phyloP scores from a whole-genome alignment of 2,888 invertebrate genomes.

The Caenorhabditis sp. region DNA sequence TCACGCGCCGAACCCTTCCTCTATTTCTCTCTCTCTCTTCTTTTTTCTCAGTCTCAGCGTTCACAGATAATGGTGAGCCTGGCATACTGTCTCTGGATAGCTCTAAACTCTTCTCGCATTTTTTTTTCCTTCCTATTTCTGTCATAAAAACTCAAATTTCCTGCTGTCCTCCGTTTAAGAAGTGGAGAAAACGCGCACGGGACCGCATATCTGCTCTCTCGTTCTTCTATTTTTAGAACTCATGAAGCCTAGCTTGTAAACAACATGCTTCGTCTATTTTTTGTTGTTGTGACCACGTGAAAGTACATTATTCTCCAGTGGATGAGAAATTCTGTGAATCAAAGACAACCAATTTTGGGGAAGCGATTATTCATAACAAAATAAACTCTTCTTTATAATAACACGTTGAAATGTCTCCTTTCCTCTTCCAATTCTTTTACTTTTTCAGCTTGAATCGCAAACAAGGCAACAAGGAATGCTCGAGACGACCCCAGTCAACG shows the following conservation, averaged over 20 bases:
- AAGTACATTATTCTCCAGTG: conserved; percentile 38
- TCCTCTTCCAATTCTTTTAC: neutral
- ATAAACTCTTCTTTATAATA: neutral
- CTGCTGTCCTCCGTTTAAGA: neutral
- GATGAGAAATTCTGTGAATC: neutral
- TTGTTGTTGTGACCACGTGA: conserved; percentile 34
- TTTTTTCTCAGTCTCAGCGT: conserved; percentile 18
- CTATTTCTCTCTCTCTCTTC: conserved; percentile 10
- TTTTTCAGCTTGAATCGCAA: conserved; percentile 35
- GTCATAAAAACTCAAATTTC: conserved; percentile 35
- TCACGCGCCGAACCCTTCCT: conserved; percentile 28
- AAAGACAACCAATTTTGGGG: neutral
- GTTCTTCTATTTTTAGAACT: conserved; percentile 50
- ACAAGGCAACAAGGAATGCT: conserved; percentile 52
- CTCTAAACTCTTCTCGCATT: conserved; percentile 1
- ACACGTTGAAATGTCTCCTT: neutral
- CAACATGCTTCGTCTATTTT: conserved; percentile 40
- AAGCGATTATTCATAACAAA: neutral
- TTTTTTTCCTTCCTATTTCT: neutral
- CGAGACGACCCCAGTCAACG: conserved; percentile 57
- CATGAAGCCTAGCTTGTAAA: conserved; percentile 33
- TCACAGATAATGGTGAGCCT: conserved; percentile 46
- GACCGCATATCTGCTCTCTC: conserved; percentile 44
- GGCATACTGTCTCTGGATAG: conserved; percentile 14
- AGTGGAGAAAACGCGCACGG: conserved; percentile 26